phyloP scores from a whole-genome alignment of 2,797 vertebrate genomes.

The Dromococcyx pavoninus region DNA sequence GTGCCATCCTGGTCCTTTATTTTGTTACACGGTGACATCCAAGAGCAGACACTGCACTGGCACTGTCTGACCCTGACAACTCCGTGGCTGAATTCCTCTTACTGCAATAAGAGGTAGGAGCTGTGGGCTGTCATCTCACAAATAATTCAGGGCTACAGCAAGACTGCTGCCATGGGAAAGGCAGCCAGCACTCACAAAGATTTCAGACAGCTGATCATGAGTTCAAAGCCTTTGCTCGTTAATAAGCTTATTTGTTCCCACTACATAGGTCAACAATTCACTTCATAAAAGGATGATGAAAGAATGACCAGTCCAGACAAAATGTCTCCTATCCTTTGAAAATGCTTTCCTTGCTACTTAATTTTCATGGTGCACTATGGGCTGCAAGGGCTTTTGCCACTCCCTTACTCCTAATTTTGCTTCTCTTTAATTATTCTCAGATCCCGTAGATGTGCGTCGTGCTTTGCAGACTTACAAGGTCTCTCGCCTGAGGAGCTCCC shows the following conservation, averaged over 20 bases:
- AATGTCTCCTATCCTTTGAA: slow-evolving; percentile 32
- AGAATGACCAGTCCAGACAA: slow-evolving; percentile 55
- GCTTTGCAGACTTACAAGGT: neutral
- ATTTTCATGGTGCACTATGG: neutral
- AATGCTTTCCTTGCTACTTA: slow-evolving; percentile 25
- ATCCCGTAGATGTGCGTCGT: neutral
- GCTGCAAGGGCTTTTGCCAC: slow-evolving; percentile 35
- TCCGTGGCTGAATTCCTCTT: neutral
- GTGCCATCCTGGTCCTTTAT: neutral
- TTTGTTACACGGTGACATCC: neutral
- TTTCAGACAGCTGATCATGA: slow-evolving; percentile 56
- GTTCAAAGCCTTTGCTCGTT: slow-evolving; percentile 26
- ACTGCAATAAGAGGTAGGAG: neutral
- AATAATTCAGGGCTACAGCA: slow-evolving; percentile 1
- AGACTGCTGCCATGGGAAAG: slow-evolving; percentile 6
- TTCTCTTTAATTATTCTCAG: slow-evolving; percentile 45
- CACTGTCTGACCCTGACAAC: neutral
- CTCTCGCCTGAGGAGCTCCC: neutral
- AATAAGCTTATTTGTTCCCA: slow-evolving; percentile 49
- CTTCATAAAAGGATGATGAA: slow-evolving; percentile 52
- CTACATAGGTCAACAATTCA: slow-evolving; percentile 38
- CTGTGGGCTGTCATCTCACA: neutral
- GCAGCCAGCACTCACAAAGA: slow-evolving; percentile 28
- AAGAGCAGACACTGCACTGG: neutral
- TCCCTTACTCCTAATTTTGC: slow-evolving; percentile 41